Base-by-base conservation (phyloP, 2,888 invertebrate species). In the Xestia rhomboidea region DNA sequence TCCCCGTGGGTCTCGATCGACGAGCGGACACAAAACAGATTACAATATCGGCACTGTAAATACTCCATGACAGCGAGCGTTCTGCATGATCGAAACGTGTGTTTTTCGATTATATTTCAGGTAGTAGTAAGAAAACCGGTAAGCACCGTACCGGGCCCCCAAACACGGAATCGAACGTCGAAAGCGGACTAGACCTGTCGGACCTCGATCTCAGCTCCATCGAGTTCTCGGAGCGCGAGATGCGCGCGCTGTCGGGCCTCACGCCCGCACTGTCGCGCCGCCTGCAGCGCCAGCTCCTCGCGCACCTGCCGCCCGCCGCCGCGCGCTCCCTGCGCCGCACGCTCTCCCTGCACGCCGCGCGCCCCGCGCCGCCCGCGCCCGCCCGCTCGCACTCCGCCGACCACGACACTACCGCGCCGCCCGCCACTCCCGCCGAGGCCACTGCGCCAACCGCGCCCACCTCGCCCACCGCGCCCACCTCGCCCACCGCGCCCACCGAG, bases 241-340 rank as follows among this genome's bases (percentile, higher is more conserved):
- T 98, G 90, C 97, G 97, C 91, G 94, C 98, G 83, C 95, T 98
- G 87, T 98, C 97, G 41, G 97, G 97, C 87, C 97, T 98, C 86
- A 98, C 98, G 87, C 98, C 98, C 51, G 98, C 97, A 86, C 96
- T 98, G 88, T 97, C 98, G 85, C 97, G 97, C 89, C 97, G 98
- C 63, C 97, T 98, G 91, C 98, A 98, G 95, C 97, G 97, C 81
- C 98, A 98, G 93, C 95, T 98, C 88, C 95, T 98, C 77, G 97
- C 98, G 86, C 97, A 98, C 92, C 93, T 98, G 91, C 98, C 98
- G 85, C 97, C 98, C 88, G 97, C 97, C 81, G 98, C 98, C 95
- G 97, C 97, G 49, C 97, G 97, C 89, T 96, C 97, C 89, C 93
- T 98, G 86, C 97, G 98, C 78, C 97, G 98, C 89, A 98, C 98